These are phyloP conservation scores for Nerophis lumbriciformis DNA, from an alignment of 2,113 vertebrate genomes.

Conservation along the genomic window DNA sequence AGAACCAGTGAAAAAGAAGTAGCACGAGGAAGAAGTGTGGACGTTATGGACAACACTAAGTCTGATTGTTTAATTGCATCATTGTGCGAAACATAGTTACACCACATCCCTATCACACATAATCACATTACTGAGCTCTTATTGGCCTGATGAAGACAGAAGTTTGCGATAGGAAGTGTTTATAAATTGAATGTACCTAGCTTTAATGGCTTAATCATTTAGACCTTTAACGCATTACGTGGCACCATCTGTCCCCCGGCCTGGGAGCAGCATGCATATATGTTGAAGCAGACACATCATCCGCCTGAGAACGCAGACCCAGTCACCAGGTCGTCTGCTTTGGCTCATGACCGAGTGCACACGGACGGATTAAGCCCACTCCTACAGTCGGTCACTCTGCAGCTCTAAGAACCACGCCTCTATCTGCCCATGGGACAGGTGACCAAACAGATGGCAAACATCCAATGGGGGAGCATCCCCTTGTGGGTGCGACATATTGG, in stretches of 20 bases:
- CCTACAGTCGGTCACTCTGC: constrained; percentile 22
- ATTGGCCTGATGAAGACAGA: constrained; percentile 69
- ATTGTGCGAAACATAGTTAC: constrained; percentile 64
- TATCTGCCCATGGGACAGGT: constrained; percentile 56
- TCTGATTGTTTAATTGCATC: constrained; percentile 65
- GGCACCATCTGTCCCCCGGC: constrained; percentile 8
- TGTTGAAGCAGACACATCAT: constrained; percentile 11
- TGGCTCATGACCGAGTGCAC: constrained; percentile 24
- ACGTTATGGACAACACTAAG: constrained; percentile 55
- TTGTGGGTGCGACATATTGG: constrained; percentile 40
- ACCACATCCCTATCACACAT: constrained; percentile 40
- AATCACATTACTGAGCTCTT: constrained; percentile 64
- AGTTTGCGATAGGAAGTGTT: constrained; percentile 47
- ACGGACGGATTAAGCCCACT: constrained; percentile 13
- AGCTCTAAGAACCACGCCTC: constrained; percentile 36
- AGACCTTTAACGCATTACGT: constrained; percentile 25
- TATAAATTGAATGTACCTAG: constrained; percentile 40
- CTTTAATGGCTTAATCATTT: constrained; percentile 47
- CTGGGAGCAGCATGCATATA: constrained; percentile 3
- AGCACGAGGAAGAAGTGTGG: neutral
- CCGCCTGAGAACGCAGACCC: constrained; percentile 16
- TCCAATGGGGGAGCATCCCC: constrained; percentile 55
- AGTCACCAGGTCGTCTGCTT: constrained; percentile 34
- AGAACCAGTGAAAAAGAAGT: neutral
- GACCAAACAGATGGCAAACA: constrained; percentile 57